Percentiles rank a stretch among this genome's conserved stretches.
Conservation (phyloP, 2,113 vertebrate species). For the Heteronetta atricapilla region DNA sequence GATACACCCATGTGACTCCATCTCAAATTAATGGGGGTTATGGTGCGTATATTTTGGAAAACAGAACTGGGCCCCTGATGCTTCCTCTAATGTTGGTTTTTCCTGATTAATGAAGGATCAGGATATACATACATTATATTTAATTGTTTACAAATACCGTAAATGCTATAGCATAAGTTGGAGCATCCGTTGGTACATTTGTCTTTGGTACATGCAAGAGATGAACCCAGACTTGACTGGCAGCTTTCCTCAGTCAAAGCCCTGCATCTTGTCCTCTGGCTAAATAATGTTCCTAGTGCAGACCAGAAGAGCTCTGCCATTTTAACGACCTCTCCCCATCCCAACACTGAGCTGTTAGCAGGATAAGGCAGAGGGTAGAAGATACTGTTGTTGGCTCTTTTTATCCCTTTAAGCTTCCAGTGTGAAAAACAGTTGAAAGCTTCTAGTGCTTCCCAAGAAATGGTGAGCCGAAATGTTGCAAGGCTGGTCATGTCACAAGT, state of each 20-base stretch:
- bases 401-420: neutral
- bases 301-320: neutral
- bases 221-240: neutral
- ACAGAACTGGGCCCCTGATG: neutral
- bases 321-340: neutral
- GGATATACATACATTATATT: neutral
- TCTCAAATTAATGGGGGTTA: slow-evolving; percentile 24
- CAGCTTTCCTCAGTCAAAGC: neutral
- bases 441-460: neutral
- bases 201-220: neutral
- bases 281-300: neutral
- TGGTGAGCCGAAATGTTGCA: neutral
- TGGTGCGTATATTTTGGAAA: neutral
- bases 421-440: neutral
- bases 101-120: slow-evolving; percentile 10
- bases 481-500: neutral
- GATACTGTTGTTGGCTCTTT: neutral
- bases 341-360: neutral
- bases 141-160: neutral
- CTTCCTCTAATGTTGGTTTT: slow-evolving; percentile 11
- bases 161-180: neutral
- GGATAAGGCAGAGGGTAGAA: neutral
- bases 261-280: neutral
- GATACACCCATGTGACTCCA: neutral
- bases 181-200: neutral